phyloP scores from a whole-genome alignment of 2,797 vertebrate genomes.

The Pantherophis alleghaniensis region DNA sequence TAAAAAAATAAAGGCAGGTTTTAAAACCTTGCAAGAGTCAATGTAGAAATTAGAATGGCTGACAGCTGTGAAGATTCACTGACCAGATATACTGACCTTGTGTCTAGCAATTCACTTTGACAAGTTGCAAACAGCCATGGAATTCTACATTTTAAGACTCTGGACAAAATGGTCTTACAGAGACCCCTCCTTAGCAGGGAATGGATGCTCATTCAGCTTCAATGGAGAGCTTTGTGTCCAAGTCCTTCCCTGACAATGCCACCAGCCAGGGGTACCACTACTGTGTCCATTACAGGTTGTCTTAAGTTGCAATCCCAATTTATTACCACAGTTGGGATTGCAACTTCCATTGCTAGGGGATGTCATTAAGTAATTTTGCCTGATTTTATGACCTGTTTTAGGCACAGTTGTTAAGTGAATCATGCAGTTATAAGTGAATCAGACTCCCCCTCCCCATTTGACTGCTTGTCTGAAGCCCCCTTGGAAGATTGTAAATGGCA shows the following conservation, averaged over 20 bases:
- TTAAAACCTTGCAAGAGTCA: not conserved
- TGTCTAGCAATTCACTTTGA: not conserved
- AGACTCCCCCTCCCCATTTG: not conserved
- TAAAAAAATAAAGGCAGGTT: not conserved
- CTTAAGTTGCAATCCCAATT: not conserved
- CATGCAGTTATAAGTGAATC: not conserved
- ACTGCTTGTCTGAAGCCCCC: not conserved
- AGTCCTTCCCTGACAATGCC: not conserved
- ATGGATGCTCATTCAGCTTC: not conserved
- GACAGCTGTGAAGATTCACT: not conserved
- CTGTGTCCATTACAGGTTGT: not conserved
- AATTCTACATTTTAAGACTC: not conserved
- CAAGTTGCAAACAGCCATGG: not conserved
- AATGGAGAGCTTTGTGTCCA: not conserved
- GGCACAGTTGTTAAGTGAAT: not conserved
- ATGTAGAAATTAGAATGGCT: not conserved
- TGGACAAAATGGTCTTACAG: not conserved
- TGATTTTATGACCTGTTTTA: not conserved
- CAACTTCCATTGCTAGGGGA: not conserved
- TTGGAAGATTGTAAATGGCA: not conserved
- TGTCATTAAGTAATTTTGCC: not conserved
- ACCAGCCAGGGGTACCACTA: not conserved
- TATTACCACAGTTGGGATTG: not conserved
- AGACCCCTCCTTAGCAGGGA: not conserved
- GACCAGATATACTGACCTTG: not conserved